These are phyloP conservation scores for Noctua janthe DNA, from an alignment of 2,888 invertebrate genomes.

Conservation along the genomic window DNA sequence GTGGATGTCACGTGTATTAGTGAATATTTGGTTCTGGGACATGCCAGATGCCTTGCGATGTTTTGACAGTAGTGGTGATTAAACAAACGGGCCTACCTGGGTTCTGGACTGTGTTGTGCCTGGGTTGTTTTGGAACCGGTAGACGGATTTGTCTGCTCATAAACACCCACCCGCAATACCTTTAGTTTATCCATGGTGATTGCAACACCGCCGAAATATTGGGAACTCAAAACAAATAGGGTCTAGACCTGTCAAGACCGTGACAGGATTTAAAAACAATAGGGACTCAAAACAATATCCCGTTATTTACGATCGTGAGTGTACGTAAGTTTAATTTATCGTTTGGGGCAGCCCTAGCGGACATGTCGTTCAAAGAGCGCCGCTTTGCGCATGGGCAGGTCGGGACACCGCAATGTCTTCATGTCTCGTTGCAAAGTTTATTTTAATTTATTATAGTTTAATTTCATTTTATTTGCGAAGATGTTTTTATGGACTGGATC, in stretches of 20 bases:
- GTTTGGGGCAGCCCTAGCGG: constrained; percentile 54
- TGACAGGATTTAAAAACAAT: too few species aligned
- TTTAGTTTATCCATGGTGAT: too few species aligned
- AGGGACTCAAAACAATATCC: too few species aligned
- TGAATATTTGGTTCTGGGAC: not conserved
- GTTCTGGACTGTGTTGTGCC: not conserved
- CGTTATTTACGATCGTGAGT: not conserved
- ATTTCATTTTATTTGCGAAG: constrained; percentile 45
- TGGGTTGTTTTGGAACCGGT: not conserved
- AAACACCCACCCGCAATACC: too few species aligned
- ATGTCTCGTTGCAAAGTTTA: constrained; percentile 52
- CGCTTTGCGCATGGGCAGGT: constrained; percentile 58
- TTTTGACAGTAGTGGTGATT: not conserved
- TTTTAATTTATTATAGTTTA: constrained; percentile 57
- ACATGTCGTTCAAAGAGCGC: constrained; percentile 57
- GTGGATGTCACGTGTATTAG: not conserved
- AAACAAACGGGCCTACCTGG: not conserved
- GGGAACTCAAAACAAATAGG: too few species aligned
- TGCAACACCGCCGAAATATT: too few species aligned
- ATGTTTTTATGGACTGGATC: constrained; percentile 12
- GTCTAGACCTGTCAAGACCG: too few species aligned
- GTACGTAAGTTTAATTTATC: constrained; percentile 19
- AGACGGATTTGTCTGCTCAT: too few species aligned
- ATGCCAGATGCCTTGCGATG: not conserved
- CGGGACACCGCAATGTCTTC: constrained; percentile 59